Base-by-base conservation (phyloP, 2,113 vertebrate genomes). In the Sigmodon hispidus region DNA sequence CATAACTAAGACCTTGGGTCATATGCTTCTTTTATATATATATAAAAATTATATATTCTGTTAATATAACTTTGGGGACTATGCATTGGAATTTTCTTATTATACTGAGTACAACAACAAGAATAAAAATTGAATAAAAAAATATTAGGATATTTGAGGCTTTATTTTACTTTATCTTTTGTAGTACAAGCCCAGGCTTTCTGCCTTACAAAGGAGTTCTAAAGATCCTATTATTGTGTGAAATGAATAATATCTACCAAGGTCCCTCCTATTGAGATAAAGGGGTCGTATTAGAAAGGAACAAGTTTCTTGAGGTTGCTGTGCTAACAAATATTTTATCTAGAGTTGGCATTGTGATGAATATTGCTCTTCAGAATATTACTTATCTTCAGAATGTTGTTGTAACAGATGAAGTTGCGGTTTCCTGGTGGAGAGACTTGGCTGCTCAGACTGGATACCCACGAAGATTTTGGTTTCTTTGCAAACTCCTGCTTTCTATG, bases 161-260 rank as follows among this genome's bases (percentile, higher is more conserved):
- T 43, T 91, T 90, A 55, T 61, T 88, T 94, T 94, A 81, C 24
- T 73, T 90, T 19, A 85, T 73, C 48, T 96, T 19, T 83, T 88
- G 75, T 70, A 91, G 73, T 84, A 73, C 12, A 88, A 16, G 76
- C 5, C 93, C 36, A 40, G 24, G 5, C 13, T 55, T 87, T 75
- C 93, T 96, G 67, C 26, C 48, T 92, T 95, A 93, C 13, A 90
- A 76, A 80, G 87, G 31, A 85, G 4, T 92, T 95, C 83, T 92
- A 93, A 94, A 22, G n/a, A 48, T 76, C 57, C 86, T 85, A 48
- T 87, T 91, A 50, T 87, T 88, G 31, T 88, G 36, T 77, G 43
- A 96, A 96, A 88, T 96, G 76, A 96, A 61, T 94, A 91, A 67
- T 70, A 95, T 88, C 55, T 40, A 92, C 61, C 40, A 89, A 89